A percentile compares a stretch with the other conserved stretches of the same genome.
Evolutionary conservation across 2,888 invertebrate genomes (phyloP).

Genomic region (Xanthorhoe spadicearia): DNA sequence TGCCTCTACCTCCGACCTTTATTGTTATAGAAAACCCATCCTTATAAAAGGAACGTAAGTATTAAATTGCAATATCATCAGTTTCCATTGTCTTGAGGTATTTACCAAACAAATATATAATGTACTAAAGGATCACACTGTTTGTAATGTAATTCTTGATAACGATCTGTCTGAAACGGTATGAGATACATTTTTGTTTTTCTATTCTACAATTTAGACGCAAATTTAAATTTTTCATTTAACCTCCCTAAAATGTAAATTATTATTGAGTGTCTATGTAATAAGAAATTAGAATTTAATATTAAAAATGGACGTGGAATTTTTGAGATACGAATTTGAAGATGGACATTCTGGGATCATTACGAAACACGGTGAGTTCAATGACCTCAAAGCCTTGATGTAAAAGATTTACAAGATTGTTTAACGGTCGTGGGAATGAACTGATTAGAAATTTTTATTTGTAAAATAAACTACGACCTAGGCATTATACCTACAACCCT

Average conservation of each 20-base stretch:
- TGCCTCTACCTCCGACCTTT: conserved; percentile 25
- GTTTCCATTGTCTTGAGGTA: conserved; percentile 15
- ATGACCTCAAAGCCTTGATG: not conserved
- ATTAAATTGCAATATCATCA: conserved; percentile 4
- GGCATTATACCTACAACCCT: too few species aligned
- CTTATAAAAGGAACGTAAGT: not conserved
- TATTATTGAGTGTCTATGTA: not conserved
- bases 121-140: conserved; percentile 37
- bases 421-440: too few species aligned
- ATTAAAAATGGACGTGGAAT: conserved; percentile 68
- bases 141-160: conserved; percentile 38
- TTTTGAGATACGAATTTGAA: conserved; percentile 65
- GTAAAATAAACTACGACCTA: too few species aligned
- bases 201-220: conserved; percentile 32
- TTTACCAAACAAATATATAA: conserved; percentile 31
- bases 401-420: not conserved
- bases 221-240: conserved; percentile 4
- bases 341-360: conserved; percentile 68
- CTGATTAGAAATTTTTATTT: too few species aligned
- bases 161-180: conserved; percentile 34
- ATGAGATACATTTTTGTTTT: conserved; percentile 37
- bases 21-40: not conserved
- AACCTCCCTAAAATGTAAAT: not conserved
- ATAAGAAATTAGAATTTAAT: not conserved
- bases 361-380: conserved; percentile 66